Percentiles rank a stretch among this genome's conserved stretches.
Conservation (phyloP, 2,113 vertebrate genomes). For the Lophius piscatorius region DNA sequence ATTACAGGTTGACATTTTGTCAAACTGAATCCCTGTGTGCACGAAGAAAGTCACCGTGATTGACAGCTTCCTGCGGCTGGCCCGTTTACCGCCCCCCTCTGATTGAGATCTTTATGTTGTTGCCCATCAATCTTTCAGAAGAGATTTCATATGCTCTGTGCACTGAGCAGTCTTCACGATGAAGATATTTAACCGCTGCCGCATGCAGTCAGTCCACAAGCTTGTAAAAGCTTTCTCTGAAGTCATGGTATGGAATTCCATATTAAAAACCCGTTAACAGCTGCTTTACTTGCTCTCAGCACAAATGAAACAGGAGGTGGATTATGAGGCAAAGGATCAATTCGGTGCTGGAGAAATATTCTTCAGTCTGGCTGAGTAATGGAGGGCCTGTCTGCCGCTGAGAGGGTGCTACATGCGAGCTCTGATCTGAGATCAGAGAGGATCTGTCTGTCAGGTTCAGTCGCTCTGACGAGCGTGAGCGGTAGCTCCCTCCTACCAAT, state of each 20-base stretch:
- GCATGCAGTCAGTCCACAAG: not conserved
- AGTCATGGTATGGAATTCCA: not conserved
- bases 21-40: conserved; percentile 15
- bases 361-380: conserved; percentile 8
- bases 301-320: conserved; percentile 13
- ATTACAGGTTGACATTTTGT: conserved; percentile 65
- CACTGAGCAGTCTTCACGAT: not conserved
- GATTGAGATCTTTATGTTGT: conserved; percentile 19
- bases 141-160: not conserved
- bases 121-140: conserved; percentile 30
- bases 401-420: conserved; percentile 17
- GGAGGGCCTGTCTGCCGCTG: conserved; percentile 19
- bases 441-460: conserved; percentile 39
- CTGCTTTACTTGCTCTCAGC: conserved; percentile 3
- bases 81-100: conserved; percentile 16
- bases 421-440: conserved; percentile 61
- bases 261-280: not conserved
- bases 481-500: conserved; percentile 48
- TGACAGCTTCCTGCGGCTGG: conserved; percentile 45
- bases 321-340: conserved; percentile 12
- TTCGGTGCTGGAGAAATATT: conserved; percentile 26
- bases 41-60: conserved; percentile 27
- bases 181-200: not conserved
- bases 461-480: conserved; percentile 26
- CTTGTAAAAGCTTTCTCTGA: conserved; percentile 1